Percentiles rank a stretch among this genome's conserved stretches.
These are phyloP conservation scores for Sinocyclocheilus anophthalmus DNA, from an alignment of 2,113 vertebrate genomes.

Conservation along the genomic window DNA sequence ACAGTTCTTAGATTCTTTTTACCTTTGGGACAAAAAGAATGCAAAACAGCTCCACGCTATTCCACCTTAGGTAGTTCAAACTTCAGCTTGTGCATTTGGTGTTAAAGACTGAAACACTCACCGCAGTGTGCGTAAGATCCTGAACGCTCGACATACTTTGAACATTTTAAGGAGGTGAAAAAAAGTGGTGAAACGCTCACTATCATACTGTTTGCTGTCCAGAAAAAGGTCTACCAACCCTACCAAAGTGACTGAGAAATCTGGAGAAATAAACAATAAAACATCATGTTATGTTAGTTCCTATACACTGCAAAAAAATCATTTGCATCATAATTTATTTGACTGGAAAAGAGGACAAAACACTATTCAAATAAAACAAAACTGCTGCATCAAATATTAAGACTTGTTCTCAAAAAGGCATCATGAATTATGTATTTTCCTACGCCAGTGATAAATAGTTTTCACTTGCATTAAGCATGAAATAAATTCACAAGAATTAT, in stretches of 20 bases:
- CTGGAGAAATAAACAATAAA: not conserved
- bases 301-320: not conserved
- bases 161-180: not conserved
- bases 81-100: not conserved
- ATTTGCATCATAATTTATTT: not conserved
- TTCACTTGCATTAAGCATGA: not conserved
- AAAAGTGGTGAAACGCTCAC: not conserved
- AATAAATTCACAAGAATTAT: not conserved
- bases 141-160: not conserved
- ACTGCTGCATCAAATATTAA: not conserved
- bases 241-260: not conserved
- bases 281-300: not conserved
- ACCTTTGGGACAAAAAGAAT: no score
- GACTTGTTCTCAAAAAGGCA: no score
- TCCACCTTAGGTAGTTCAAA: not conserved
- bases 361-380: not conserved
- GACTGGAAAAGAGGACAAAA: not conserved
- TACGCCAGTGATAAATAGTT: not conserved
- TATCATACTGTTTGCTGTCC: not conserved
- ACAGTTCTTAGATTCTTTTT: not conserved
- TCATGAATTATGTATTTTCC: not conserved
- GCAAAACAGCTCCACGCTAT: not conserved
- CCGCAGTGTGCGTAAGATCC: not conserved
- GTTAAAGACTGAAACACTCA: not conserved
- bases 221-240: not conserved